These are phyloP conservation scores for Xestoiulus laeticollis DNA, from an alignment of 2,888 invertebrate species.

Conservation along the genomic window DNA sequence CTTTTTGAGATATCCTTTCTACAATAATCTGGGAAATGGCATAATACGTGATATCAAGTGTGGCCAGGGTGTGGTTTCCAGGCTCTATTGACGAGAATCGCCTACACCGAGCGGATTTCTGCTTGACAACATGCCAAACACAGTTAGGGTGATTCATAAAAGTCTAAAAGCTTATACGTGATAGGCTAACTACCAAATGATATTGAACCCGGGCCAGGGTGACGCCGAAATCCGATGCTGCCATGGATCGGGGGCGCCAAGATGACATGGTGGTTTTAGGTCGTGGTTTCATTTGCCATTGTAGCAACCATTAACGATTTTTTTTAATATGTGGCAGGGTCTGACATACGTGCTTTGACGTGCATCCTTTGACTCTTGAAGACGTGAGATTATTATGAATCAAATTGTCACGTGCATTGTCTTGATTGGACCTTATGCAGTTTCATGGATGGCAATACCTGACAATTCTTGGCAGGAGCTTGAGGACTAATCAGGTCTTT, in stretches of 20 bases:
- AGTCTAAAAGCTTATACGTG: background rate
- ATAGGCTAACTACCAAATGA: background rate
- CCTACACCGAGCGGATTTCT: background rate
- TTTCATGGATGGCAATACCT: too few species aligned
- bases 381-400: too few species aligned
- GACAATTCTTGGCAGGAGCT: too few species aligned
- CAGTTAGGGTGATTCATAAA: background rate
- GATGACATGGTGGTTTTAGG: background rate
- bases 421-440: too few species aligned
- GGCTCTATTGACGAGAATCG: constrained; percentile 10
- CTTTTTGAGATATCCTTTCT: background rate
- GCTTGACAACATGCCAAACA: background rate
- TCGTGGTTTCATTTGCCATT: background rate
- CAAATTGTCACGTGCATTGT: too few species aligned
- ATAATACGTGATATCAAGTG: background rate
- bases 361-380: too few species aligned
- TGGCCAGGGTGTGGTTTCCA: background rate
- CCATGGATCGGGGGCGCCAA: background rate
- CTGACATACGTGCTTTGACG: too few species aligned
- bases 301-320: background rate
- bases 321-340: background rate
- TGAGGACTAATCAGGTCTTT: too few species aligned
- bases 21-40: background rate
- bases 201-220: background rate
- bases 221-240: background rate